Evolutionary conservation across 2,113 vertebrate genomes (phyloP), one percentile per base, ranked within the genome.

Genomic region (Ptychochromis oligacanthus): DNA sequence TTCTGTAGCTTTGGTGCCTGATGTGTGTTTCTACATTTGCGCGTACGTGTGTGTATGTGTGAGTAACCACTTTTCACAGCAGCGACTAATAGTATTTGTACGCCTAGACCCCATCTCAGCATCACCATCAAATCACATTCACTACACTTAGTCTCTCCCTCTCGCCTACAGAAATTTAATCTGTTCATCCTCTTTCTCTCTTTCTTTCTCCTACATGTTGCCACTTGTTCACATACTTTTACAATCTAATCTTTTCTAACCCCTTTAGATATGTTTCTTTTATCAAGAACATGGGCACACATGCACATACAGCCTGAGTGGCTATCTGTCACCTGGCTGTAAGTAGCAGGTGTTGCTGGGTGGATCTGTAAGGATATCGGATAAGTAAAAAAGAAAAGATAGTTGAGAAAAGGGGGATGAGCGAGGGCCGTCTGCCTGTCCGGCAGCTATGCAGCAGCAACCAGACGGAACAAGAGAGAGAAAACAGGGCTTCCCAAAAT

Each of bases 41-140:
- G 40, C 34, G 18, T 70, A 24, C 79, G 40, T 75, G 15, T 34
- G 49, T 52, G 34, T 64, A 15, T 85, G 56, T 52, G 52, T 65
- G 83, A 58, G 82, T 87, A 85, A 93, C 90, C 87, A 84, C 90
- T 94, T 92, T 78, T 79, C 92, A 91, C 90, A 91, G 82, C 86
- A 85, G 93, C 93, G 91, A 94, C 94, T 93, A 94, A 95, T 94
- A 89, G 88, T 87, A 91, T 96, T 95, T 94, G 92, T 92, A 93
- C 81, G 83, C 85, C 82, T 89, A 92, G 92, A 91, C 74, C 87
- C 85, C 84, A 81, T 90, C 92, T 92, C 92, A 87, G 89, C 87
- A 87, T 92, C 90, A 75, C 82, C 90, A 89, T 92, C 92, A 92
- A 95, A 94, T 95, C 86, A 91, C 93, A 93, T 93, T 91, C 88